These are phyloP conservation scores for Drosophila tropicalis DNA, from an alignment of 1,140 invertebrate species.

Conservation along the genomic window DNA sequence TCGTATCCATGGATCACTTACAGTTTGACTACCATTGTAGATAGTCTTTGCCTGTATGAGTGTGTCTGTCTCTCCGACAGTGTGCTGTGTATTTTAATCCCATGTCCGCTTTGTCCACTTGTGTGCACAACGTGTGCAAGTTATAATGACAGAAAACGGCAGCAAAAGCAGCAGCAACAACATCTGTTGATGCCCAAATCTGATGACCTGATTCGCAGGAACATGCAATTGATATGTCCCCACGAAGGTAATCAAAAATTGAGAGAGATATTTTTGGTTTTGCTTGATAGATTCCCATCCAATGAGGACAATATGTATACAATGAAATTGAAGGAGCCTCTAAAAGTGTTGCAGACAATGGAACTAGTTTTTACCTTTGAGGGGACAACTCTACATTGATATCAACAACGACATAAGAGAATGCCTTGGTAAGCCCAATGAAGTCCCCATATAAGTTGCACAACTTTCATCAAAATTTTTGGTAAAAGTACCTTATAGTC, in stretches of 20 bases:
- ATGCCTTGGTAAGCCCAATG: too few species aligned
- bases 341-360: neutral
- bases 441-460: too few species aligned
- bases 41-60: neutral
- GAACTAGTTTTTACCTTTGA: conserved; percentile 3
- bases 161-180: conserved; percentile 10
- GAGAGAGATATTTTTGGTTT: conserved; percentile 18
- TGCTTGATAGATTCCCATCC: conserved; percentile 36
- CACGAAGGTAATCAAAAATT: conserved; percentile 48
- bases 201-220: conserved; percentile 69
- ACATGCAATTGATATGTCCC: conserved; percentile 76
- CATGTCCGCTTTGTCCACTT: conserved; percentile 33
- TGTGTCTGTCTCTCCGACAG: too few species aligned
- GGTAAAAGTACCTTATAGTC: too few species aligned
- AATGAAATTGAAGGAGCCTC: conserved; percentile 11
- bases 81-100: conserved; percentile 31
- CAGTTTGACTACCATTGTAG: conserved; percentile 47
- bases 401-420: too few species aligned
- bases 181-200: conserved; percentile 67
- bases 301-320: neutral
- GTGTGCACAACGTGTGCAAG: conserved; percentile 22
- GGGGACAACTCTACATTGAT: neutral
- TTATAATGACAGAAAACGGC: conserved; percentile 32
- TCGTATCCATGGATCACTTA: conserved; percentile 38
- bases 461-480: too few species aligned